Evolutionary conservation across 2,113 vertebrate genomes (phyloP).

Genomic region (Salvelinus alpinus): DNA sequence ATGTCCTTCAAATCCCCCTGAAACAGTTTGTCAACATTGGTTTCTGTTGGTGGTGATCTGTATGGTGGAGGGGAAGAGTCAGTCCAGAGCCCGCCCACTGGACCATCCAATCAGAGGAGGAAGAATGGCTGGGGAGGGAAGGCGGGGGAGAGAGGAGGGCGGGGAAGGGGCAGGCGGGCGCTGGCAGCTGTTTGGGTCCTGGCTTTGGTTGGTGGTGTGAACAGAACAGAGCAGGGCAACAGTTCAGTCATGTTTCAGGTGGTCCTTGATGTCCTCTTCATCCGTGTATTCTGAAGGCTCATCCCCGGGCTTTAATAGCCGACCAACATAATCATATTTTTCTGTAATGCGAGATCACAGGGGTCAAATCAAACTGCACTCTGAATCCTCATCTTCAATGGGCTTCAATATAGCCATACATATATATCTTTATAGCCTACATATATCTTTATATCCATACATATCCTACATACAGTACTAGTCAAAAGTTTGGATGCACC

Average conservation of each 20-base stretch:
- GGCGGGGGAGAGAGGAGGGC: background rate
- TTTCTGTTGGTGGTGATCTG: constrained; percentile 52
- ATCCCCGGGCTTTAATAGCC: constrained; percentile 96
- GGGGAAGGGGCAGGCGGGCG: constrained; percentile 37
- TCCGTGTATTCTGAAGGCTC: constrained; percentile 99
- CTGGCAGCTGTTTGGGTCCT: constrained; percentile 84
- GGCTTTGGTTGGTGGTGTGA: constrained; percentile 80
- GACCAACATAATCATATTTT: constrained; percentile 98
- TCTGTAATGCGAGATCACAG: constrained; percentile 70
- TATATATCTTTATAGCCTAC: no score
- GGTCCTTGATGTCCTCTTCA: constrained; percentile 98
- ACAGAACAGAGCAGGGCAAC: constrained; percentile 43
- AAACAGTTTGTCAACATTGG: constrained; percentile 55
- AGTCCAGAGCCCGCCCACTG: constrained; percentile 18
- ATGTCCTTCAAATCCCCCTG: constrained; percentile 72
- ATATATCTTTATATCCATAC: no score
- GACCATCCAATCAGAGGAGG: background rate
- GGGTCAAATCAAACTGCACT: background rate
- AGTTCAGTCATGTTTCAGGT: constrained; percentile 96
- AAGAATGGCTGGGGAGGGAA: constrained; percentile 25
- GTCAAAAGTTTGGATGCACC: no score
- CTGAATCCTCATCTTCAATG: background rate
- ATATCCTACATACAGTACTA: no score
- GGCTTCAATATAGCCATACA: background rate
- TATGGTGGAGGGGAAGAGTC: constrained; percentile 68